phyloP scores from a whole-genome alignment of 2,797 vertebrate genomes.

The Alauda arvensis region DNA sequence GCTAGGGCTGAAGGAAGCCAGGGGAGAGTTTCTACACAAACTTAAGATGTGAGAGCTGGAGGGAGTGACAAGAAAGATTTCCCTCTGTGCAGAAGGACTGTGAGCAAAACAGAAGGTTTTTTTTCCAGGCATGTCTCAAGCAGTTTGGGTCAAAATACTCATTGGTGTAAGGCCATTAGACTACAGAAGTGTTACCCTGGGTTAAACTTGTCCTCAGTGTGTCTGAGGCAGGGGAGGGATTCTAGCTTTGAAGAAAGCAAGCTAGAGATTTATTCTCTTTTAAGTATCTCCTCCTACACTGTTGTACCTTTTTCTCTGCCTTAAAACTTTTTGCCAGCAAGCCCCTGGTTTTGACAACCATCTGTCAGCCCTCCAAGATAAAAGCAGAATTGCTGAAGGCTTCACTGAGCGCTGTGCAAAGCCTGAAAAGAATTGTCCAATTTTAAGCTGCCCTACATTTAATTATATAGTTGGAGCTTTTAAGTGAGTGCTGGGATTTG shows the following conservation, averaged over 20 bases:
- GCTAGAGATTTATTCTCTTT: conserved; percentile 23
- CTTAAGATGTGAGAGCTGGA: neutral
- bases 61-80: conserved; percentile 22
- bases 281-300: conserved; percentile 28
- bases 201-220: conserved; percentile 19
- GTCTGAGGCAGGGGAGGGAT: neutral
- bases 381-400: conserved; percentile 9
- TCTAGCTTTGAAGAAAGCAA: conserved; percentile 31
- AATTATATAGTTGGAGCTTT: conserved; percentile 54
- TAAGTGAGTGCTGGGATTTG: conserved; percentile 21
- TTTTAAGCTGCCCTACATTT: conserved; percentile 49
- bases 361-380: conserved; percentile 12
- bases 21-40: neutral
- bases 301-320: conserved; percentile 16
- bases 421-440: neutral
- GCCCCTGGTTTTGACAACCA: neutral
- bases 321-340: conserved; percentile 2
- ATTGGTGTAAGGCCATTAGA: conserved; percentile 7
- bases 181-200: neutral
- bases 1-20: neutral
- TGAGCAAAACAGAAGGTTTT: conserved; percentile 2
- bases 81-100: neutral
- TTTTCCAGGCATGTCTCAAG: conserved; percentile 19
- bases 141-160: conserved; percentile 19
- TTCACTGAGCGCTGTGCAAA: neutral